Base-by-base conservation (phyloP, 1,140 invertebrate species). In the Theocolax elegans region DNA sequence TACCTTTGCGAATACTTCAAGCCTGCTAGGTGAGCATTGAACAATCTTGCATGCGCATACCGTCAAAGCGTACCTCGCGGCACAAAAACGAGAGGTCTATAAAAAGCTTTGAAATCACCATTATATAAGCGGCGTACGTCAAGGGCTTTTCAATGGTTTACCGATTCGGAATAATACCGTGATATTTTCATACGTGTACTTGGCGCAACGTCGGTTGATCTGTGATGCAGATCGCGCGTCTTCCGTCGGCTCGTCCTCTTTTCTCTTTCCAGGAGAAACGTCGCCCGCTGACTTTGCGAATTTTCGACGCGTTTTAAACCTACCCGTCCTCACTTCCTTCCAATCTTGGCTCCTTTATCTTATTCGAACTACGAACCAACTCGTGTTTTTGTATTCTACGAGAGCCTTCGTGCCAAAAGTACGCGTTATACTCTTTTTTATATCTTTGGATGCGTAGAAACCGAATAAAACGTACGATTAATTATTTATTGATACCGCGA, bases 1-100 rank as follows among this genome's bases (percentile, higher is more conserved):
- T 99, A 91, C 84, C 89, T 99, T 12, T 94, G 93, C 86, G 91
- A 99, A 72, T 96, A 92, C 83, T 97, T 94, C 87, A 98, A 99
- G 85, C 98, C 98, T 67, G 89, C 87, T 38, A 98, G 96, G 96
- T 98, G 88, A 90, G 87, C 76, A 58, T 6, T 35, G 10, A 6
- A 35, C 31, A 35, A 4, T 10, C 31, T 6, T 35, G 10, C 31
- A 35, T 10, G 31, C 31, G 31, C 31, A 35, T 10, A 35, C 31
- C n/a, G n/a, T n/a, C n/a, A n/a, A n/a, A n/a, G n/a, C n/a, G n/a
- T n/a, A n/a, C n/a, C n/a, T n/a, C n/a, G n/a, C n/a, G n/a, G n/a
- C n/a, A n/a, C n/a, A n/a, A n/a, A n/a, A n/a, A n/a, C n/a, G n/a
- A n/a, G n/a, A n/a, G n/a, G n/a, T n/a, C n/a, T n/a, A n/a, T n/a